Evolutionary conservation across 2,797 vertebrate genomes (phyloP).

Genomic region (Eremophila alpestris): DNA sequence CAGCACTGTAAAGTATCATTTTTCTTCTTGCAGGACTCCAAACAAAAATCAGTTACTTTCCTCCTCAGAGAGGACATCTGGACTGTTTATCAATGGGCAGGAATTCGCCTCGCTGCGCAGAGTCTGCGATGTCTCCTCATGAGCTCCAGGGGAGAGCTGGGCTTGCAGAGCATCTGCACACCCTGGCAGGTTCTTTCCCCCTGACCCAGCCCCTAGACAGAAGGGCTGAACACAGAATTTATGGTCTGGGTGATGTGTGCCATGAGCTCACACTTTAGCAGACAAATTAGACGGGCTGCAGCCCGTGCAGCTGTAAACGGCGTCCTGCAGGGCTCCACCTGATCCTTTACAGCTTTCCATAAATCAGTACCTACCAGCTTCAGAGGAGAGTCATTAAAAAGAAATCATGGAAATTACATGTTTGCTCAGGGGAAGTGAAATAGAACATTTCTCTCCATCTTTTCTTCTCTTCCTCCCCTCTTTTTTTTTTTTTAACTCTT

Average conservation of each 20-base stretch:
- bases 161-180: slow-evolving; percentile 78
- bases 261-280: slow-evolving; percentile 88
- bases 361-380: slow-evolving; percentile 87
- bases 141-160: slow-evolving; percentile 72
- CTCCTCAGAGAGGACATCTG: slow-evolving; percentile 87
- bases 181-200: slow-evolving; percentile 26
- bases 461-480: not conserved
- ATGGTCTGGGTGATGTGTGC: slow-evolving; percentile 78
- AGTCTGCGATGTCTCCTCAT: slow-evolving; percentile 77
- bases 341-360: slow-evolving; percentile 86
- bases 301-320: slow-evolving; percentile 88
- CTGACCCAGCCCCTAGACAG: slow-evolving; percentile 73
- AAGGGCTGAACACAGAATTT: slow-evolving; percentile 77
- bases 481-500: not conserved
- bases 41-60: slow-evolving; percentile 79
- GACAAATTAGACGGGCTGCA: slow-evolving; percentile 93
- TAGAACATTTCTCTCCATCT: slow-evolving; percentile 67
- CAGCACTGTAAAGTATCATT: slow-evolving; percentile 83
- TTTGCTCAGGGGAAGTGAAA: slow-evolving; percentile 89
- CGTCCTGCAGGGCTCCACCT: slow-evolving; percentile 84
- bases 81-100: slow-evolving; percentile 84
- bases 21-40: slow-evolving; percentile 83
- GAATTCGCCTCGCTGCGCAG: slow-evolving; percentile 81
- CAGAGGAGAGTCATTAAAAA: slow-evolving; percentile 93
- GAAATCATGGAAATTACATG: slow-evolving; percentile 98